Base-by-base conservation (phyloP, 2,888 invertebrate genomes). In the Fragum whitleyi region DNA sequence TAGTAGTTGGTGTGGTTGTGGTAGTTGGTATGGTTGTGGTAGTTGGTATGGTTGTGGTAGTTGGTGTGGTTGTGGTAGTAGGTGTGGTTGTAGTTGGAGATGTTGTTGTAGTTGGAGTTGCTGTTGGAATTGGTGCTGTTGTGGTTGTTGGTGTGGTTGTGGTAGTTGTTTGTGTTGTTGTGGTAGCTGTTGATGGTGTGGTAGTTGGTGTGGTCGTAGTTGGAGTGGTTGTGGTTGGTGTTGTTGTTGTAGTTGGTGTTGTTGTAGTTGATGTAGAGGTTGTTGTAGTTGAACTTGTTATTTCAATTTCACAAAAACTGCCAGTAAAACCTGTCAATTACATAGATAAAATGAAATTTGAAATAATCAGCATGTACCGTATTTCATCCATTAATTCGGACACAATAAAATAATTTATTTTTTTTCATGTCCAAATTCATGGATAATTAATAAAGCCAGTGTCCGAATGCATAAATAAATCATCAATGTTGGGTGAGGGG, bases 1-100 rank as follows among this genome's bases (percentile, higher is more conserved):
- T 7, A n/a, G 61, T 59, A 23, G 79, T 71, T 1, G 59, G 26
- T 72, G 3, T 29, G n/a, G 47, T 9, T 14, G 47, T 47, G 14
- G 79, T 53, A 47, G 79, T 71, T 29, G 79, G 65, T 0, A 80
- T 74, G 16, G 74, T 57, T 16, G 79, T 74, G 0, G 83, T 77
- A 61, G 79, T 69, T 21, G 73, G 59, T 53, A 74, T 69, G 39
- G 79, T 75, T n/a, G 81, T 77, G 39, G 77, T 68, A 42, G 78
- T 62, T 36, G 32, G 14, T 11, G 61, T 32, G 0, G 19, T 32
- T 1, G 61, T 32, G 14, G 61, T 61, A 28, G 32, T 61, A 0
- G 61, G 0, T 32, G 61, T 14, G 16, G 61, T 32, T 5, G 61
- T 61, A 16, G 61, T 6, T 19, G 32, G 1, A 5, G 61, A 1